Conservation (phyloP, 2,888 invertebrate species). For the Eudasyphora cyanicolor region DNA sequence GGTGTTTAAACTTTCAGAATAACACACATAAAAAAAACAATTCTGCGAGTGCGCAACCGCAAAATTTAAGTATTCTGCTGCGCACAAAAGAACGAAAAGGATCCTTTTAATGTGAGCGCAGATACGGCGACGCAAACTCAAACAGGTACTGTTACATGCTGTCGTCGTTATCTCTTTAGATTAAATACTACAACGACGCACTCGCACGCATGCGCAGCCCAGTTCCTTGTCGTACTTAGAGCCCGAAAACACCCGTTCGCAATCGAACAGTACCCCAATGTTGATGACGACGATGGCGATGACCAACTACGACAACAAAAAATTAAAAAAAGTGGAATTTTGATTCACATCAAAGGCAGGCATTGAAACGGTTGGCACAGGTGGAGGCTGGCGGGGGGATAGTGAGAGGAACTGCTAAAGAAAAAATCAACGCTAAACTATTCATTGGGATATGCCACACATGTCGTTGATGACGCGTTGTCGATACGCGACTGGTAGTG, state of each 20-base stretch:
- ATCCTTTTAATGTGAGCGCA: background rate
- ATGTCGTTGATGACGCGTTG: conserved; percentile 64
- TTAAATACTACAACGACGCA: background rate
- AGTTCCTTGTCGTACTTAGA: background rate
- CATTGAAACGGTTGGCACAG: too few relatives aligned
- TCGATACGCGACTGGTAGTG: conserved; percentile 51
- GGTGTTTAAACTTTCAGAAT: conserved; percentile 50
- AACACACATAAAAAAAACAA: too few relatives aligned
- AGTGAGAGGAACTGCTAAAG: conserved; percentile 26
- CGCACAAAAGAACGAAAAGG: background rate
- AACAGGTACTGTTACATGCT: conserved; percentile 16
- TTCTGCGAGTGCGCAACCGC: background rate
- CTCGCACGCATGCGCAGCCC: background rate
- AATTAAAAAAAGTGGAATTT: background rate
- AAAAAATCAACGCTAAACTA: background rate
- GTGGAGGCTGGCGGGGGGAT: too few relatives aligned
- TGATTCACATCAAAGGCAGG: conserved; percentile 16
- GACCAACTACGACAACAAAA: background rate
- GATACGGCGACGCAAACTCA: background rate
- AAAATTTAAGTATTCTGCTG: background rate
- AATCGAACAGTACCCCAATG: background rate
- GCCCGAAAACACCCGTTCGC: background rate
- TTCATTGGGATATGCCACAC: conserved; percentile 56
- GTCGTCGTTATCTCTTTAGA: conserved; percentile 16
- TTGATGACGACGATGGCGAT: background rate